Evolutionary conservation across 2,113 vertebrate genomes (phyloP).

Genomic region (Empidonax alnorum): DNA sequence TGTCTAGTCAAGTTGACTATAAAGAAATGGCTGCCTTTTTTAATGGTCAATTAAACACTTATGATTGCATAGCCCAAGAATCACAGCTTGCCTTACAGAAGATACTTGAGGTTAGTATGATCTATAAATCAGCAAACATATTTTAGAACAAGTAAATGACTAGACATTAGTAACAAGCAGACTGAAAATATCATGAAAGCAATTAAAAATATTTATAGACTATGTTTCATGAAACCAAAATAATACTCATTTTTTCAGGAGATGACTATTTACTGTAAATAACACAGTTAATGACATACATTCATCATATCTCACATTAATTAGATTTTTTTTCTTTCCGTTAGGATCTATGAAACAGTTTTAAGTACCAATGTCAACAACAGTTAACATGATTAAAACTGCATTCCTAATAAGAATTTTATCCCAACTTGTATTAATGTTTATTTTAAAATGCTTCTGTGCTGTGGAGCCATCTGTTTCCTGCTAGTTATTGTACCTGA

Average conservation of each 20-base stretch:
- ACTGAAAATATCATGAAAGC: conserved; percentile 62
- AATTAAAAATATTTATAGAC: conserved; percentile 74
- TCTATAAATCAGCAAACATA: conserved; percentile 46
- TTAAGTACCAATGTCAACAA: conserved; percentile 73
- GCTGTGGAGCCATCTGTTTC: conserved; percentile 75
- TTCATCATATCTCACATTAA: conserved; percentile 66
- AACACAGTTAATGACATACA: conserved; percentile 59
- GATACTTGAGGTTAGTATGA: not conserved
- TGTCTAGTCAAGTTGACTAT: not conserved
- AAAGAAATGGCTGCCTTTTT: conserved; percentile 49
- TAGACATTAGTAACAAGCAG: conserved; percentile 54
- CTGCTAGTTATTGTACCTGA: conserved; percentile 57
- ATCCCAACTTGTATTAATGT: conserved; percentile 74
- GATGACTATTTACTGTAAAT: conserved; percentile 70
- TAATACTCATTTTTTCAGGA: conserved; percentile 48
- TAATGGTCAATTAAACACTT: conserved; percentile 58
- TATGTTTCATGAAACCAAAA: conserved; percentile 63
- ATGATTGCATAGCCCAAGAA: conserved; percentile 5
- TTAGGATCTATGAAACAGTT: conserved; percentile 65
- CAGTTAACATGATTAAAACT: conserved; percentile 77
- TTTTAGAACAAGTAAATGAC: conserved; percentile 59
- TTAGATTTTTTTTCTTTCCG: conserved; percentile 47
- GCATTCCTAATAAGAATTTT: conserved; percentile 72
- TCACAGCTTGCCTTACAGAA: not conserved
- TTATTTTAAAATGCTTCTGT: conserved; percentile 76